These are phyloP conservation scores for Batillaria attramentaria DNA, from an alignment of 1,140 invertebrate genomes.

Conservation along the genomic window DNA sequence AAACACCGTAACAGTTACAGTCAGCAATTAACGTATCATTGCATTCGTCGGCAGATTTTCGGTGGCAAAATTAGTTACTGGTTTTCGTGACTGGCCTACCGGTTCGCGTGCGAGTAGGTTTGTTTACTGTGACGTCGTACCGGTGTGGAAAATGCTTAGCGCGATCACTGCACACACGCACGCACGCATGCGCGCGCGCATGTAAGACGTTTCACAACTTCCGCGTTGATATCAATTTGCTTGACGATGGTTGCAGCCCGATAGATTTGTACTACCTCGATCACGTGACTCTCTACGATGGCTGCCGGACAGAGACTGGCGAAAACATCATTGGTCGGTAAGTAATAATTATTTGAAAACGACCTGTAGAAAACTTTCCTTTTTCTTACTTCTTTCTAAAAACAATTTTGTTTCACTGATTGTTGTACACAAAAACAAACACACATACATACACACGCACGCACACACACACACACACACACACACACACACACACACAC, in stretches of 20 bases:
- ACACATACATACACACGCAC: conserved; percentile 1
- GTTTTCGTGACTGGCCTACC: too few relatives aligned
- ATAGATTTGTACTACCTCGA: neutral
- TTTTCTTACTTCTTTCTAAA: neutral
- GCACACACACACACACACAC: conserved; percentile 11
- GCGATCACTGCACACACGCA: too few relatives aligned
- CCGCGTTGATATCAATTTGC: neutral
- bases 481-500: conserved; percentile 2
- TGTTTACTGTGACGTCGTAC: too few relatives aligned
- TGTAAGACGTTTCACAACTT: neutral
- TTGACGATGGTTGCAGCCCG: neutral
- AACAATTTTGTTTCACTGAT: neutral
- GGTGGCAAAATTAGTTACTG: too few relatives aligned
- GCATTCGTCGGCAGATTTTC: too few relatives aligned
- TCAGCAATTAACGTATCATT: too few relatives aligned
- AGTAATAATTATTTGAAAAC: neutral
- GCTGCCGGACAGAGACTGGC: neutral
- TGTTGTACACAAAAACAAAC: neutral
- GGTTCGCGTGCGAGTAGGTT: too few relatives aligned
- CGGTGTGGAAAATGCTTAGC: too few relatives aligned
- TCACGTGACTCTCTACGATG: too few relatives aligned
- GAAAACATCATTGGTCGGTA: neutral
- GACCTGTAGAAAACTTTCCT: neutral
- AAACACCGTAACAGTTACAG: too few relatives aligned
- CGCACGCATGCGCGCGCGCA: too few relatives aligned